phyloP scores from a whole-genome alignment of 2,888 invertebrate species.

The Aethes cnicana region DNA sequence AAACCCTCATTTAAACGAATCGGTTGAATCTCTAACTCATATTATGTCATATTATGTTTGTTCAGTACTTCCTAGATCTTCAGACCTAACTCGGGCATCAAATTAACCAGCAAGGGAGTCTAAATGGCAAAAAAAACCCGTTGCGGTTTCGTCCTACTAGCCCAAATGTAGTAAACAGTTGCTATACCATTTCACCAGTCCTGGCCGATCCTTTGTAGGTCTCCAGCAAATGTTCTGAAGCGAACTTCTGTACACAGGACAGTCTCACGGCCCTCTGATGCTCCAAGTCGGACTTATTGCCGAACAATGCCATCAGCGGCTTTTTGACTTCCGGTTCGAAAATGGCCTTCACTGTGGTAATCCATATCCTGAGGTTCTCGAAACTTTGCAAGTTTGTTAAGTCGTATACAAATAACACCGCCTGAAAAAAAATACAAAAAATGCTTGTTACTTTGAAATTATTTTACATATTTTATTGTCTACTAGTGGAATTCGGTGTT shows the following conservation, averaged over 20 bases:
- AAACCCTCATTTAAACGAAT: too few relatives aligned
- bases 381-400: conserved; percentile 91
- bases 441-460: background rate
- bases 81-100: too few relatives aligned
- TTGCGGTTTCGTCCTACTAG: too few relatives aligned
- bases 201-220: conserved; percentile 86
- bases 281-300: conserved; percentile 89
- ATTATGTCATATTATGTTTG: too few relatives aligned
- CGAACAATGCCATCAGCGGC: conserved; percentile 84
- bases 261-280: conserved; percentile 86
- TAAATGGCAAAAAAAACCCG: too few relatives aligned
- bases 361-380: conserved; percentile 88
- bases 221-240: conserved; percentile 83
- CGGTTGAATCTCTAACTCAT: too few relatives aligned
- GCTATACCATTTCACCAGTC: conserved; percentile 89
- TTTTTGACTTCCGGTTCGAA: conserved; percentile 67
- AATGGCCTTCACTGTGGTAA: conserved; percentile 76
- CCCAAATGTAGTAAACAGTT: too few relatives aligned
- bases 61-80: too few relatives aligned
- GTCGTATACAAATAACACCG: conserved; percentile 91
- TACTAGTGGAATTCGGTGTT: too few relatives aligned
- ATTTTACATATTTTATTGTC: background rate
- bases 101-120: too few relatives aligned
- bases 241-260: conserved; percentile 85
- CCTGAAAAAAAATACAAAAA: conserved; percentile 70